Conservation (phyloP, 2,797 vertebrate species). For the Clarias fuscus region DNA sequence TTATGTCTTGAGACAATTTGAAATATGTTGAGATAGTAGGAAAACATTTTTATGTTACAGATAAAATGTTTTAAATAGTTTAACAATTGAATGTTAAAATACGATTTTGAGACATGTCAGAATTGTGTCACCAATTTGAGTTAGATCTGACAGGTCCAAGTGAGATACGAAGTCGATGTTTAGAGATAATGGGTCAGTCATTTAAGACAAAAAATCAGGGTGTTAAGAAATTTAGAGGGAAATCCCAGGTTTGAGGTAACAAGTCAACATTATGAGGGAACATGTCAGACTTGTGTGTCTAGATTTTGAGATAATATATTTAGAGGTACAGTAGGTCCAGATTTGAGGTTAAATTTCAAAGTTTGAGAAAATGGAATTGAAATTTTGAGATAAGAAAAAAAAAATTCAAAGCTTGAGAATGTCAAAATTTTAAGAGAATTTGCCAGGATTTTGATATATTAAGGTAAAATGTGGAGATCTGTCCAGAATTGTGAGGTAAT, state of each 20-base stretch:
- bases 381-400: not conserved
- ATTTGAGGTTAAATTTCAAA: not conserved
- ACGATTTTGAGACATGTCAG: no score
- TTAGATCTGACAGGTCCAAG: no score
- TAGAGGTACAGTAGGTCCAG: not conserved
- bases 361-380: not conserved
- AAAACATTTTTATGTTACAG: no score
- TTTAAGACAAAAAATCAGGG: not conserved
- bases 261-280: not conserved
- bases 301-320: not conserved
- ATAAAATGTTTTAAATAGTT: no score
- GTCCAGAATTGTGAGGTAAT: no score
- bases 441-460: not conserved
- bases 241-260: not conserved
- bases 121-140: no score
- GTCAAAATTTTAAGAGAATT: not conserved
- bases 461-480: not conserved
- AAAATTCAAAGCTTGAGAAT: no score
- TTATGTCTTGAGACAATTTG: no score
- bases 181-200: not conserved
- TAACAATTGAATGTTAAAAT: no score
- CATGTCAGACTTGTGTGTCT: not conserved
- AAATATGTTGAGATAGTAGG: no score
- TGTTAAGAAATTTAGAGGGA: not conserved
- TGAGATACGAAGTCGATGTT: not conserved